Evolutionary conservation across 1,140 invertebrate genomes (phyloP).

Genomic region (Myzus persicae): DNA sequence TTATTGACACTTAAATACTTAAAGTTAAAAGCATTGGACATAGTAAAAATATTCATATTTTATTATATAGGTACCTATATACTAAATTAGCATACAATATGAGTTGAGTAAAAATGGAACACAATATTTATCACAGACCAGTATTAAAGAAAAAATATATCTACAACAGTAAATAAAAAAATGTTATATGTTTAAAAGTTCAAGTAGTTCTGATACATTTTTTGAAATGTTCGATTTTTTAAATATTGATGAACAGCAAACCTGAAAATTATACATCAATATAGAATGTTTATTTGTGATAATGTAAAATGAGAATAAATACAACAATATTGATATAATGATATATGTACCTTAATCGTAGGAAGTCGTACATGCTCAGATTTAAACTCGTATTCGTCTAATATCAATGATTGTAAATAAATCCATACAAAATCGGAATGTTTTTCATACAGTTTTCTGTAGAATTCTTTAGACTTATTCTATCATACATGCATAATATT

Average conservation of each 20-base stretch:
- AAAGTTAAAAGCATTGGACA: neutral
- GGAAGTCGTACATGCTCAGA: conserved; percentile 23
- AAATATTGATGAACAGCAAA: conserved; percentile 15
- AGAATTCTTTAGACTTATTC: conserved; percentile 42
- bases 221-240: conserved; percentile 16
- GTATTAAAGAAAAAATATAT: neutral
- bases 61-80: neutral
- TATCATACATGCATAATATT: neutral
- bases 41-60: neutral
- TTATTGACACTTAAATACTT: neutral
- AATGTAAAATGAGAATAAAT: neutral
- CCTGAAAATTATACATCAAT: neutral
- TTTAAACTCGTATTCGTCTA: conserved; percentile 37
- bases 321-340: neutral
- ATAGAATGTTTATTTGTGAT: neutral
- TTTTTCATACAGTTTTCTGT: conserved; percentile 9
- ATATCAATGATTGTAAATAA: conserved; percentile 41
- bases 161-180: neutral
- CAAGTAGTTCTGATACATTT: conserved; percentile 30
- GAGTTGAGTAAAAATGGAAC: neutral
- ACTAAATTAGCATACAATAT: neutral
- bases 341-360: neutral
- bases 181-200: neutral
- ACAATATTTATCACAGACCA: conserved; percentile 1
- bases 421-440: conserved; percentile 47